Base-by-base conservation (phyloP, 1,140 invertebrate species). In the Drosophila nannoptera region DNA sequence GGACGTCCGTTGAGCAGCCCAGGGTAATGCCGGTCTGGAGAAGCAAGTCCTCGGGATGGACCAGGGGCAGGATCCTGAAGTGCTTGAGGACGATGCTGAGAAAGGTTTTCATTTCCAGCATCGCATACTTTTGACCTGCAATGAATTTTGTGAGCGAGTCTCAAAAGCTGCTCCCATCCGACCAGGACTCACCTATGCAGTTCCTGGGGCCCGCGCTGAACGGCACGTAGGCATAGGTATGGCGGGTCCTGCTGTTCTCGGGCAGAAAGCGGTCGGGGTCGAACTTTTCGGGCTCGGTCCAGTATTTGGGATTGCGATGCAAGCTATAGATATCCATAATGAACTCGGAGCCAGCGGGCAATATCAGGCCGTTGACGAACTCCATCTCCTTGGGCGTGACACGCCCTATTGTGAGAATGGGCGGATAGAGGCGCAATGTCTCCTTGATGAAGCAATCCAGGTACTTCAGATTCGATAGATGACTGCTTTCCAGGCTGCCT, bases 221-320 rank as follows among this genome's bases (percentile, higher is more conserved):
- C 29, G 94, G 93, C 32, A 94, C 86, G 76, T 90, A 93, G 6
- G 91, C 76, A 63, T 90, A 92, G 0, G 86, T 90, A 62, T 89
- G 87, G 52, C 90, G 64, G 69, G 87, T 73, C 75, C 76, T n/a
- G 14, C 75, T 35, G 91, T 87, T 90, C 95, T 97, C 88, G 92
- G 91, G 54, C 73, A 61, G 74, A 90, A 96, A 97, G 78, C 95
- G 90, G 33, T 96, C 94, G 0, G 96, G 96, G 74, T 93, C 91
- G 76, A 96, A 97, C 29, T 89, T 90, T 4, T 94, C 87, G 0
- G 96, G 95, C 66, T 96, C 91, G n/a, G 94, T 92, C 89, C 92
- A 97, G 58, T 91, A 55, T 0, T 90, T 89, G 6, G 90, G 78
- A 81, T 93, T 91, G 40, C 92, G 90, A 75, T 95, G 94, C 22